Percentiles rank a stretch among this genome's conserved stretches.
Evolutionary conservation across 2,888 invertebrate genomes (phyloP).

Genomic region (Melinaea marsaeus): DNA sequence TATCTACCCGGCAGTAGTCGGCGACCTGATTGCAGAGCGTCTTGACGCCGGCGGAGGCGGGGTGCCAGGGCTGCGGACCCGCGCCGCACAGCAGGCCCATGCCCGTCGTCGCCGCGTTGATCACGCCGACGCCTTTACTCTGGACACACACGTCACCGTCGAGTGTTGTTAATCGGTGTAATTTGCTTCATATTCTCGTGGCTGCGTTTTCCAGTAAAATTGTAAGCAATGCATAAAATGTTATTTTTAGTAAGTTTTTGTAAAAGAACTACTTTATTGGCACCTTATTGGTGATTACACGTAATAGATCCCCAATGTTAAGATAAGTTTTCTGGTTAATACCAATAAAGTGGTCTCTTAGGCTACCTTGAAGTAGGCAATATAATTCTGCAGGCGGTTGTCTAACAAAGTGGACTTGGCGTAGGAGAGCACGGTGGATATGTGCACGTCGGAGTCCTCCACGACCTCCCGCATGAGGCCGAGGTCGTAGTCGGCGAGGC

Average conservation of each 20-base stretch:
- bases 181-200: too few relatives aligned
- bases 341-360: too few relatives aligned
- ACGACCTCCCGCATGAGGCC: slow-evolving; percentile 85
- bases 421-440: slow-evolving; percentile 87
- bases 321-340: too few relatives aligned
- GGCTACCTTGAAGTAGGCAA: slow-evolving; percentile 85
- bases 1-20: slow-evolving; percentile 80
- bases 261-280: too few relatives aligned
- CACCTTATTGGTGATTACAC: too few relatives aligned
- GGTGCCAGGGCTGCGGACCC: slow-evolving; percentile 90
- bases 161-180: too few relatives aligned
- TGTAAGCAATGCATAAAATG: too few relatives aligned
- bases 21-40: slow-evolving; percentile 79
- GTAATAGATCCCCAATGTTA: too few relatives aligned
- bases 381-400: slow-evolving; percentile 83
- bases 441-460: slow-evolving; percentile 79
- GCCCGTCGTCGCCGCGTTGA: slow-evolving; percentile 89
- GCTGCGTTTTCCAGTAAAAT: too few relatives aligned
- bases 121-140: slow-evolving; percentile 85
- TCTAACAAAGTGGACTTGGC: slow-evolving; percentile 89
- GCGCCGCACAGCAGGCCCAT: slow-evolving; percentile 89
- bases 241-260: too few relatives aligned
- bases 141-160: slow-evolving; percentile 42
- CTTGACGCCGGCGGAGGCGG: slow-evolving; percentile 81
- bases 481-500: slow-evolving; percentile 92